These are phyloP conservation scores for Diabrotica balteata DNA, from an alignment of 2,888 invertebrate species.

Conservation along the genomic window DNA sequence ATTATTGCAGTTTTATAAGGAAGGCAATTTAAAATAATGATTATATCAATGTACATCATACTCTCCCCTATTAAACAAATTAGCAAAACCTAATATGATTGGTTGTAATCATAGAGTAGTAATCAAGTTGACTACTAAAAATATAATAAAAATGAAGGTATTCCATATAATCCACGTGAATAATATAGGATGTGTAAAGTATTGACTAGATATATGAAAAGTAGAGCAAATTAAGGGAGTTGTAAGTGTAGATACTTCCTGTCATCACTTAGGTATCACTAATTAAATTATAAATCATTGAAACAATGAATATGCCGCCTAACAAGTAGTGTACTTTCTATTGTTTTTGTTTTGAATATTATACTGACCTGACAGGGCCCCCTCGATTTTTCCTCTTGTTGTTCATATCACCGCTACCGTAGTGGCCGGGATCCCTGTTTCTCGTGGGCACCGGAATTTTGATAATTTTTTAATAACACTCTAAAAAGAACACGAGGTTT, in stretches of 20 bases:
- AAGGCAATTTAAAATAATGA: too few species aligned
- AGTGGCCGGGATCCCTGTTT: slow-evolving; percentile 81
- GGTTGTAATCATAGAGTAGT: too few species aligned
- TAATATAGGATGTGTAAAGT: neutral
- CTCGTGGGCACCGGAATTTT: slow-evolving; percentile 88
- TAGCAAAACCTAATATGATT: too few species aligned
- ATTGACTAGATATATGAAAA: slow-evolving; percentile 18
- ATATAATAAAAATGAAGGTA: too few species aligned
- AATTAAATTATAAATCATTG: neutral
- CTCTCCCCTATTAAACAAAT: too few species aligned
- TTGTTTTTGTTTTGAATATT: slow-evolving; percentile 36
- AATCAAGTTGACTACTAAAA: too few species aligned
- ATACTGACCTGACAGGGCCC: slow-evolving; percentile 74
- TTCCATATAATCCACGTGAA: too few species aligned
- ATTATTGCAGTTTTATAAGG: too few species aligned
- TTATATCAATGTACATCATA: too few species aligned
- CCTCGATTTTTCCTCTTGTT: slow-evolving; percentile 86
- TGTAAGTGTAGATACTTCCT: slow-evolving; percentile 15
- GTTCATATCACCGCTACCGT: slow-evolving; percentile 76
- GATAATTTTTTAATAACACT: slow-evolving; percentile 56
- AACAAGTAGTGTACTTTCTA: neutral
- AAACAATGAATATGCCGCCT: too few species aligned
- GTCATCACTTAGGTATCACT: neutral
- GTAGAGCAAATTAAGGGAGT: slow-evolving; percentile 24
- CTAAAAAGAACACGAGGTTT: slow-evolving; percentile 50